phyloP scores from a whole-genome alignment of 2,113 vertebrate genomes.

The Phoenicopterus ruber region DNA sequence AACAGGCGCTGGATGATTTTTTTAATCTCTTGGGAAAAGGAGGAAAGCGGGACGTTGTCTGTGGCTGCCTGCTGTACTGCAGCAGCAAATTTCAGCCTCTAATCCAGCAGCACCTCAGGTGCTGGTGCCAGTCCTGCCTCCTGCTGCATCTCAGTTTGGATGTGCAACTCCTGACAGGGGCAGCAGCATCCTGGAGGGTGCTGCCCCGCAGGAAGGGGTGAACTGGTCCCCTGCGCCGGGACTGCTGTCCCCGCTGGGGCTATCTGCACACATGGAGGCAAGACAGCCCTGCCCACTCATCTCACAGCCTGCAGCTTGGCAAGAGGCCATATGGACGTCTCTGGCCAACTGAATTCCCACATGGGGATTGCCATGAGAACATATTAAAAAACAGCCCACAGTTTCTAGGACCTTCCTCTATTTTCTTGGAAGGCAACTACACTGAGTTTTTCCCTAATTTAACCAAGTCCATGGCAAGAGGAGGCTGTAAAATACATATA shows the following conservation, averaged over 20 bases:
- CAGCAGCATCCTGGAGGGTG: neutral
- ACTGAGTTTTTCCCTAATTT: neutral
- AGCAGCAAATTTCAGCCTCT: neutral
- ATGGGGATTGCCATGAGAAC: neutral
- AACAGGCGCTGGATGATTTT: neutral
- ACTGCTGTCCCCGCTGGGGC: neutral
- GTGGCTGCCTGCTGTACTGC: neutral
- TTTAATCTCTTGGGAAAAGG: neutral
- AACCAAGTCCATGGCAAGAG: neutral
- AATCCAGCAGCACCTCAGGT: neutral
- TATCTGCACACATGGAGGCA: neutral
- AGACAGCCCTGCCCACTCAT: neutral
- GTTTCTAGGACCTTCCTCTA: neutral
- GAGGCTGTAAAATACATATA: neutral
- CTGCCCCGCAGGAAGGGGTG: neutral
- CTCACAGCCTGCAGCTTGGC: neutral
- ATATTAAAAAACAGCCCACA: neutral
- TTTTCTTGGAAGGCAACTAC: neutral
- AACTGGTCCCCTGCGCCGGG: fast-evolving
- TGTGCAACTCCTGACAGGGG: neutral
- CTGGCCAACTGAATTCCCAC: neutral
- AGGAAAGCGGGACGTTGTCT: neutral
- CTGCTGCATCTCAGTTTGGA: neutral
- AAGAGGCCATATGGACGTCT: neutral
- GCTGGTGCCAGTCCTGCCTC: neutral